These are phyloP conservation scores for Bagarius yarrelli DNA, from an alignment of 2,113 vertebrate species.

Conservation along the genomic window DNA sequence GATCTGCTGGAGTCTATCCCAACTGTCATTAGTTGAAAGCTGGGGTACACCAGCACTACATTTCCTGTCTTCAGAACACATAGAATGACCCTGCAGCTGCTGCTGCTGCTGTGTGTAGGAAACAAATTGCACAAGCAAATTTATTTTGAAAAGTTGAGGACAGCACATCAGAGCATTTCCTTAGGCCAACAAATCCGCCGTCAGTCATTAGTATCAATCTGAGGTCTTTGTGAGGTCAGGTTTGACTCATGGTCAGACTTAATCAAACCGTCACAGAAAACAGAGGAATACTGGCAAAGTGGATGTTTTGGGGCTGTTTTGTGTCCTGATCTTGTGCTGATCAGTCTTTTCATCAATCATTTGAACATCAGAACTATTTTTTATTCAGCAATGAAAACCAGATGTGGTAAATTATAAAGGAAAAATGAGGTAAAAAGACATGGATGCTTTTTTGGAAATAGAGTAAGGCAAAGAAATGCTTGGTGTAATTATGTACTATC, in stretches of 20 bases:
- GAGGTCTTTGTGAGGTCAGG: constrained; percentile 3
- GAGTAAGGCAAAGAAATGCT: background rate
- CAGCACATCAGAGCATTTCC: background rate
- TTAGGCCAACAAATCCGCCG: background rate
- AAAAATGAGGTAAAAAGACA: background rate
- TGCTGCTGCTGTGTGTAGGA: background rate
- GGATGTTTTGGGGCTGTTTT: background rate
- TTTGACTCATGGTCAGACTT: background rate
- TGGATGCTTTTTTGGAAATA: background rate
- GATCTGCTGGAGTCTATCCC: no score
- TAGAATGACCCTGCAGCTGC: background rate
- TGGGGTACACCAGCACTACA: background rate
- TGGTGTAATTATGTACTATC: no score
- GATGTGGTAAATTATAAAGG: no score
- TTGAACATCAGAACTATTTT: background rate
- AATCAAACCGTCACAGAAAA: background rate
- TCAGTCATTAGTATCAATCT: background rate
- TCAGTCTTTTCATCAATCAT: background rate
- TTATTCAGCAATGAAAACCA: background rate
- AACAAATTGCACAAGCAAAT: background rate
- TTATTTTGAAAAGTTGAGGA: background rate
- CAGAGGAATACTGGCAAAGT: background rate
- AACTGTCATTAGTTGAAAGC: no score
- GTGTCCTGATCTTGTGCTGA: background rate
- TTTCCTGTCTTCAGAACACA: background rate